Evolutionary conservation across 2,113 vertebrate genomes (phyloP).

Genomic region (Pangasianodon hypophthalmus): DNA sequence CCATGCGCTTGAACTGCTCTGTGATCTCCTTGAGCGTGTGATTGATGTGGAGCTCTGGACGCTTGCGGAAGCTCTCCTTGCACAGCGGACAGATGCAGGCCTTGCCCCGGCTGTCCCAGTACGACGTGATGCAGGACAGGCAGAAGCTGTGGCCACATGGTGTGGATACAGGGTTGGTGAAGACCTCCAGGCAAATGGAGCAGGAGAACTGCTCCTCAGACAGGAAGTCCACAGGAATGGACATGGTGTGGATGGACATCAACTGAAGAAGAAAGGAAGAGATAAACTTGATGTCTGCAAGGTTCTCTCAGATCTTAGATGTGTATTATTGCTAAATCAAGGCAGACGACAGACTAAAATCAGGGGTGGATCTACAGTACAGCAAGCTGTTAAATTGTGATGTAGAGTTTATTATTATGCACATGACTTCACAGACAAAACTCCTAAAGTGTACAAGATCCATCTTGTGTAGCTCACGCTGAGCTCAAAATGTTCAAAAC

Average conservation of each 20-base stretch:
- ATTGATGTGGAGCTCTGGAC: constrained; percentile 74
- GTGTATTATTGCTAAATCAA: not conserved
- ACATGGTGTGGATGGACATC: constrained; percentile 45
- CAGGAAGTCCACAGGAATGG: constrained; percentile 59
- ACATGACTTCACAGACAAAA: not conserved
- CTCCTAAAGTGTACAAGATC: not conserved
- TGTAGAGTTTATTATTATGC: not conserved
- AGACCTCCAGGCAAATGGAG: constrained; percentile 74
- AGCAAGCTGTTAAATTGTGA: not conserved
- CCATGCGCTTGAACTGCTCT: constrained; percentile 70
- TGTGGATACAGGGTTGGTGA: constrained; percentile 72
- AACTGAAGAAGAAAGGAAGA: not conserved
- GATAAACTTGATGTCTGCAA: not conserved
- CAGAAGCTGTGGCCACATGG: constrained; percentile 79
- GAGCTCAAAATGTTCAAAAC: not conserved
- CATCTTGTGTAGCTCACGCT: not conserved
- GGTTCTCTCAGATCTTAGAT: not conserved
- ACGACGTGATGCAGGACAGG: constrained; percentile 69
- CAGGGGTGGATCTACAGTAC: not conserved
- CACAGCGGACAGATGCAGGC: constrained; percentile 71
- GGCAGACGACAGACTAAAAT: not conserved
- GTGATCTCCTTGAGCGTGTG: constrained; percentile 76
- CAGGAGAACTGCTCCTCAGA: constrained; percentile 77
- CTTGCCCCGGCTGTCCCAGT: constrained; percentile 64
- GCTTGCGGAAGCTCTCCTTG: constrained; percentile 70